phyloP scores from a whole-genome alignment of 2,888 invertebrate species.

The Cheilosia scutellata region DNA sequence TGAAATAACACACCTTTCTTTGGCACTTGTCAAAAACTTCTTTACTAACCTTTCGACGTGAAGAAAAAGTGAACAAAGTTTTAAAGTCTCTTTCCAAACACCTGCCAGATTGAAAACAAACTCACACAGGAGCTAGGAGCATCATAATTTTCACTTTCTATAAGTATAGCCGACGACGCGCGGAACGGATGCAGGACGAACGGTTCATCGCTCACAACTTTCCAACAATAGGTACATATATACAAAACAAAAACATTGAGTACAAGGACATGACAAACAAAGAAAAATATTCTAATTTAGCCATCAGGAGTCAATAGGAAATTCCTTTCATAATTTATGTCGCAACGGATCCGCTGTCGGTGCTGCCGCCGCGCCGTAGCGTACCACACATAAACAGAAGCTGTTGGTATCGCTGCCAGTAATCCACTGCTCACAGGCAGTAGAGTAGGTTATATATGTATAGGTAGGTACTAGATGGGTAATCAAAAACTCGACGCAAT shows the following conservation, averaged over 20 bases:
- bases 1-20: conserved; percentile 43
- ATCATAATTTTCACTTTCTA: conserved; percentile 14
- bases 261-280: conserved; percentile 57
- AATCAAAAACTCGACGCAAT: conserved; percentile 72
- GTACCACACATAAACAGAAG: neutral
- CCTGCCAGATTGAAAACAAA: conserved; percentile 18
- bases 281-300: conserved; percentile 72
- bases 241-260: conserved; percentile 17
- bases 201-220: conserved; percentile 26
- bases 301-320: conserved; percentile 66
- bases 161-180: neutral
- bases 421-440: neutral
- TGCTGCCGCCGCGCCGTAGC: neutral
- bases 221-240: neutral
- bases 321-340: conserved; percentile 69
- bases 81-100: conserved; percentile 12
- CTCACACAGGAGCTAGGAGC: conserved; percentile 10
- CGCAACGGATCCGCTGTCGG: conserved; percentile 8
- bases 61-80: conserved; percentile 12
- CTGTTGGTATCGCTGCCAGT: conserved; percentile 19
- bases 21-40: conserved; percentile 66
- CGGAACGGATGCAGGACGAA: neutral
- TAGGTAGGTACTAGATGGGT: conserved; percentile 31
- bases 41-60: conserved; percentile 4
- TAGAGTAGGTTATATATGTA: neutral